These are phyloP conservation scores for Pararge aegeria DNA, from an alignment of 1,140 invertebrate species.

Conservation along the genomic window DNA sequence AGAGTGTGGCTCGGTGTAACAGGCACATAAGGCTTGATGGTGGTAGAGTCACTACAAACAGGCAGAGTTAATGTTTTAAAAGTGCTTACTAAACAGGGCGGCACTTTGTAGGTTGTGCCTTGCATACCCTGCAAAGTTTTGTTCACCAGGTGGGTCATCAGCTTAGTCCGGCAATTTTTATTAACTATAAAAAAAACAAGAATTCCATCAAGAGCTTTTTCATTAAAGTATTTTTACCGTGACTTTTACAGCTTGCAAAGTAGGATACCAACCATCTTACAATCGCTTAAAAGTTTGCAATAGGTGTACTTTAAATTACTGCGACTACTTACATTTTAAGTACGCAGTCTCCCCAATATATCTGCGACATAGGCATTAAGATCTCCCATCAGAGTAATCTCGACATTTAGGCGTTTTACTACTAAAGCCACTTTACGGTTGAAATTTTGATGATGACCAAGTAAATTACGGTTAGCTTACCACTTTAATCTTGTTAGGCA, in stretches of 20 bases:
- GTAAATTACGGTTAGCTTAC: constrained; percentile 8
- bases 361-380: constrained; percentile 4
- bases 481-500: constrained; percentile 2
- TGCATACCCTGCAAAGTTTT: no score
- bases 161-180: no score
- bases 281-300: background rate
- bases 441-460: constrained; percentile 12
- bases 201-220: no score
- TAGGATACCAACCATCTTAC: background rate
- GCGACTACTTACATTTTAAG: background rate
- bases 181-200: no score
- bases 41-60: no score
- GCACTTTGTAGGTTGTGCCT: no score
- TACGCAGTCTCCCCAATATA: background rate
- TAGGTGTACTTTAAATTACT: background rate
- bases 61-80: no score
- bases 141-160: no score
- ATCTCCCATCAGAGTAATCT: constrained; percentile 10
- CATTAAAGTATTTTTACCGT: background rate
- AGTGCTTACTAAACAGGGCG: no score
- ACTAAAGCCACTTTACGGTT: constrained; percentile 9
- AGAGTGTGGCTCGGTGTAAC: no score
- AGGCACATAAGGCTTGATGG: no score
- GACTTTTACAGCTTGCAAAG: background rate
- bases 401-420: constrained; percentile 11